Conservation (phyloP, 2,797 vertebrate genomes). For the Propithecus deckenii region DNA sequence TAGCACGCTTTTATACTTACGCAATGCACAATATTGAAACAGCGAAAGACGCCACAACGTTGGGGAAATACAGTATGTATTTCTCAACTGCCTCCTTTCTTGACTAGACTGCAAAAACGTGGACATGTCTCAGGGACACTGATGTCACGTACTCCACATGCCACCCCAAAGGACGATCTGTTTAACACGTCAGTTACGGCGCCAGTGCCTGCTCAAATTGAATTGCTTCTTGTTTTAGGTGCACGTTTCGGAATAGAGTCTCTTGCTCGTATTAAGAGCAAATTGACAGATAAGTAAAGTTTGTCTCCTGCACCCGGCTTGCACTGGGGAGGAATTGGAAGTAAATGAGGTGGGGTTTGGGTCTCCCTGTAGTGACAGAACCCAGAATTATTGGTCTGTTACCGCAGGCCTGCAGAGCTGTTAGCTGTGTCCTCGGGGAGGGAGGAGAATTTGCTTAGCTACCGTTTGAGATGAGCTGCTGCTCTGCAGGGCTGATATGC, state of each 20-base stretch:
- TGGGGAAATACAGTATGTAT: background rate
- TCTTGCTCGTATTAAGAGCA: slow-evolving; percentile 45
- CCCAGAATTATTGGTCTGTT: background rate
- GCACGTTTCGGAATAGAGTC: background rate
- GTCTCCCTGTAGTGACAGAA: background rate
- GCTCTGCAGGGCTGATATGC: background rate
- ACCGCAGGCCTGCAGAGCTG: background rate
- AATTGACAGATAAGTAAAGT: slow-evolving; percentile 35
- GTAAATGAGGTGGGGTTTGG: background rate
- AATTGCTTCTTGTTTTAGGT: slow-evolving; percentile 55
- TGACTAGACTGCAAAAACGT: background rate
- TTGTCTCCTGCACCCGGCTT: background rate
- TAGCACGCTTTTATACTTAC: fast-evolving
- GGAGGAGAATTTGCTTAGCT: background rate
- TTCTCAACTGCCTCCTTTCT: background rate
- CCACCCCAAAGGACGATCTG: background rate
- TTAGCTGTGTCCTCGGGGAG: background rate
- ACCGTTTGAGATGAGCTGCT: background rate
- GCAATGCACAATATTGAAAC: fast-evolving
- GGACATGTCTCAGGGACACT: background rate
- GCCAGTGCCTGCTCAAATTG: background rate
- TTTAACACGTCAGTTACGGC: background rate
- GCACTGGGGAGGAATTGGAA: background rate
- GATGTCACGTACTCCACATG: fast-evolving
- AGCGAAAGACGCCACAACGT: fast-evolving